phyloP scores from a whole-genome alignment of 2,888 invertebrate species.

The Platycheirus albimanus region DNA sequence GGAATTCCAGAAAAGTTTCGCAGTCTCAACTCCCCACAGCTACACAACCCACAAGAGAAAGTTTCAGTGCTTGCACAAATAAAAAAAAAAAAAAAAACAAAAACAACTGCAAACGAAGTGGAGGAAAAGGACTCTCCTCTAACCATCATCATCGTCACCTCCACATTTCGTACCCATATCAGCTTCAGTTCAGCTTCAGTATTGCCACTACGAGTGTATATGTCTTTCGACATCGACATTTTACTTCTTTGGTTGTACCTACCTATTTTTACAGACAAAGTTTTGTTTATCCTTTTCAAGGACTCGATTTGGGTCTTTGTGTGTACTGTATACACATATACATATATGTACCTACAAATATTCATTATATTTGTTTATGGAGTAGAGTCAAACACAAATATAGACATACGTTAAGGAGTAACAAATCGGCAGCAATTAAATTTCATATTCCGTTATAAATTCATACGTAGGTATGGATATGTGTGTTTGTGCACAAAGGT shows the following conservation, averaged over 20 bases:
- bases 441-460: constrained; percentile 47
- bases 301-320: not conserved
- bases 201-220: too few species aligned
- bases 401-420: constrained; percentile 25
- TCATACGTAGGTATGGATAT: constrained; percentile 33
- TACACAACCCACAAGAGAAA: constrained; percentile 4
- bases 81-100: not conserved
- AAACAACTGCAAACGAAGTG: constrained; percentile 7
- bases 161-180: constrained; percentile 26
- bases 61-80: constrained; percentile 21
- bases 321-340: not conserved
- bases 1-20: constrained; percentile 30
- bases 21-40: not conserved
- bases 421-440: constrained; percentile 68
- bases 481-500: not conserved
- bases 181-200: too few species aligned
- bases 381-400: constrained; percentile 5
- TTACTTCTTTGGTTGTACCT: constrained; percentile 3
- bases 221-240: not conserved
- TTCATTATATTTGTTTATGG: not conserved
- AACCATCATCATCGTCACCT: constrained; percentile 30
- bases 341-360: too few species aligned
- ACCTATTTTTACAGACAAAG: constrained; percentile 39
- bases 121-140: constrained; percentile 6
- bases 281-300: constrained; percentile 47